These are phyloP conservation scores for Acrobasis repandana DNA, from an alignment of 2,888 invertebrate genomes.

Conservation along the genomic window DNA sequence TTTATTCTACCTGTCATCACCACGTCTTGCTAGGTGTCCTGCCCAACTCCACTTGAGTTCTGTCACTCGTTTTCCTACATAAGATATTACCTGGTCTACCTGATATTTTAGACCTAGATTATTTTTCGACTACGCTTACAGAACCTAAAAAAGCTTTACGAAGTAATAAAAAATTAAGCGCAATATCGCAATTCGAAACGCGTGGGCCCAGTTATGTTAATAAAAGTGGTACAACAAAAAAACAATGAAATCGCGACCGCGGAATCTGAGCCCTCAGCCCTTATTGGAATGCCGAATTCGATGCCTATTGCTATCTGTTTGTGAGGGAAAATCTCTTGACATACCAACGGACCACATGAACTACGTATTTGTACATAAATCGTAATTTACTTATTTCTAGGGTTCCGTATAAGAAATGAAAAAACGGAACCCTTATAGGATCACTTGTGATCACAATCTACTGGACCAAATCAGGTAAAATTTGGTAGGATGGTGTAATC, in stretches of 20 bases:
- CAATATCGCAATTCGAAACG: not conserved
- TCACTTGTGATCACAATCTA: no score
- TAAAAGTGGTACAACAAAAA: constrained; percentile 4
- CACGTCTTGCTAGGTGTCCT: no score
- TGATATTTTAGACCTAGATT: no score
- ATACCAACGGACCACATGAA: constrained; percentile 3
- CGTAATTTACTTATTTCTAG: not conserved
- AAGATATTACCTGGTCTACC: no score
- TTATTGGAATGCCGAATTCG: constrained; percentile 32
- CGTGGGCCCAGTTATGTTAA: constrained; percentile 16
- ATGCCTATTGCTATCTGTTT: constrained; percentile 28
- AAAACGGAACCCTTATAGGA: no score
- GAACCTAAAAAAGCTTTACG: not conserved
- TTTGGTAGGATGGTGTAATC: no score
- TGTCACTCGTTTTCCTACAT: no score
- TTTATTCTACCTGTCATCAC: no score
- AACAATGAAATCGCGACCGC: constrained; percentile 24
- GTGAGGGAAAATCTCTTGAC: not conserved
- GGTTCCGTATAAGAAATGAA: no score
- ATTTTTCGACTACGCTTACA: no score
- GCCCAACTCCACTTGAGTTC: no score
- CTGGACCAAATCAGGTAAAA: no score
- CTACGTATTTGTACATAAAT: not conserved
- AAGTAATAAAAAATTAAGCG: not conserved
- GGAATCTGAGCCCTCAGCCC: constrained; percentile 26